These are phyloP conservation scores for Rhizoglyphus robini DNA, from an alignment of 1,140 invertebrate genomes.

Conservation along the genomic window DNA sequence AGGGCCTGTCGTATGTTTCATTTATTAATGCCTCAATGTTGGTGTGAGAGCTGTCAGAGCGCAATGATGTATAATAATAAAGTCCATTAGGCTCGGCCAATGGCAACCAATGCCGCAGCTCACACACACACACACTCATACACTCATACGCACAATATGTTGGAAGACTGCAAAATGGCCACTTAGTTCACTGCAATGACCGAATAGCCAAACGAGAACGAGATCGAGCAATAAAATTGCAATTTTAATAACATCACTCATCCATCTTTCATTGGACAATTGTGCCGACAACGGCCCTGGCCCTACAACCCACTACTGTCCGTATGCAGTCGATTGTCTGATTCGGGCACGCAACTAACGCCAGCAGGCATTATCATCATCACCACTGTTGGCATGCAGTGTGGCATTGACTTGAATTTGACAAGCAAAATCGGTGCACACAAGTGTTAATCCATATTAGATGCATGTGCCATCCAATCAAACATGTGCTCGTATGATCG, in stretches of 20 bases:
- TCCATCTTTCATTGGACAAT: constrained; percentile 12
- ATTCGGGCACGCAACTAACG: too few species aligned
- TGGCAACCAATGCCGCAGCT: too few species aligned
- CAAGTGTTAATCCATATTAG: too few species aligned
- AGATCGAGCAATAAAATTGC: constrained; percentile 4
- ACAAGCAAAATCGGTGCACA: too few species aligned
- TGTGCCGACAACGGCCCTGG: too few species aligned
- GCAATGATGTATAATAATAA: constrained; percentile 11
- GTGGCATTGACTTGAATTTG: too few species aligned
- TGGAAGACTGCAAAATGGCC: too few species aligned
- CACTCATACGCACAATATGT: too few species aligned
- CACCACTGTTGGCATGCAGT: too few species aligned
- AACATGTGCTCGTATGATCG: neutral
- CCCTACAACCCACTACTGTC: too few species aligned
- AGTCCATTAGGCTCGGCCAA: constrained; percentile 7
- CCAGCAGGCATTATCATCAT: too few species aligned
- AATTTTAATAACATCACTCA: constrained; percentile 15
- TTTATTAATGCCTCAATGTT: constrained; percentile 2
- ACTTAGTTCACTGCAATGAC: neutral
- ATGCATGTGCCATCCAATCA: neutral
- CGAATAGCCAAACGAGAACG: neutral
- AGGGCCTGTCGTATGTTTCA: constrained; percentile 1
- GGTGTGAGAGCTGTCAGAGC: constrained; percentile 1
- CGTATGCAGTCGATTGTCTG: neutral
- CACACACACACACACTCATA: too few species aligned